phyloP scores from a whole-genome alignment of 1,140 invertebrate genomes.

The Heliconius congener region DNA sequence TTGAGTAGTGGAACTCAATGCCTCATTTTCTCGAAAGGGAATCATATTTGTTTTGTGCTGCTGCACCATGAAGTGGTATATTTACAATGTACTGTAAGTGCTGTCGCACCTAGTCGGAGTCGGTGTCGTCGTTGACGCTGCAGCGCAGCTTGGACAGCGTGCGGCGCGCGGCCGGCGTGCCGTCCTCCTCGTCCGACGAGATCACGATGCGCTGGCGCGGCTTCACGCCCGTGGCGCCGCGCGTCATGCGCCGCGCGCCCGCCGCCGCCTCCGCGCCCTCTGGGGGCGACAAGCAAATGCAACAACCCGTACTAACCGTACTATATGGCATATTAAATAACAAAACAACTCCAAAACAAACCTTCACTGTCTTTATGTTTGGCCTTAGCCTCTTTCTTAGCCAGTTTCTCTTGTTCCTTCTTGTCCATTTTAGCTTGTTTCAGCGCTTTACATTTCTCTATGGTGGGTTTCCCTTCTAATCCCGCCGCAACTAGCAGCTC shows the following conservation, averaged over 20 bases:
- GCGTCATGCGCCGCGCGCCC: constrained; percentile 70
- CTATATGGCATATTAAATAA: not conserved
- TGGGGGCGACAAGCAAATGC: too few species aligned
- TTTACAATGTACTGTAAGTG: too few species aligned
- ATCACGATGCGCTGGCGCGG: constrained; percentile 79
- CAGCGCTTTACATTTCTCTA: constrained; percentile 76
- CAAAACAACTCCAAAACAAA: not conserved
- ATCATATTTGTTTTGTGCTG: too few species aligned
- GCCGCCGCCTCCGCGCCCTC: not conserved
- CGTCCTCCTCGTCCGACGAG: constrained; percentile 80
- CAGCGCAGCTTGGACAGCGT: constrained; percentile 74
- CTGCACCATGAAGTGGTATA: too few species aligned
- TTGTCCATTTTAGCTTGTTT: constrained; percentile 74
- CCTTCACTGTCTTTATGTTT: constrained; percentile 55
- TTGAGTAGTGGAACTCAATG: too few species aligned
- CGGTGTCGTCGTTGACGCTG: constrained; percentile 68
- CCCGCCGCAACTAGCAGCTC: constrained; percentile 69
- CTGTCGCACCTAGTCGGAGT: constrained; percentile 58
- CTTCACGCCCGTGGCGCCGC: constrained; percentile 78
- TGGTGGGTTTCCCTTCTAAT: constrained; percentile 73
- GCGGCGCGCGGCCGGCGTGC: constrained; percentile 71
- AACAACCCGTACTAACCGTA: too few species aligned
- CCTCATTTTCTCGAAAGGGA: too few species aligned
- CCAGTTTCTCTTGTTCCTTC: constrained; percentile 71
- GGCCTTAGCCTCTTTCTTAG: constrained; percentile 67